Conservation (phyloP, 2,888 invertebrate species). For the Erebia aethiops region DNA sequence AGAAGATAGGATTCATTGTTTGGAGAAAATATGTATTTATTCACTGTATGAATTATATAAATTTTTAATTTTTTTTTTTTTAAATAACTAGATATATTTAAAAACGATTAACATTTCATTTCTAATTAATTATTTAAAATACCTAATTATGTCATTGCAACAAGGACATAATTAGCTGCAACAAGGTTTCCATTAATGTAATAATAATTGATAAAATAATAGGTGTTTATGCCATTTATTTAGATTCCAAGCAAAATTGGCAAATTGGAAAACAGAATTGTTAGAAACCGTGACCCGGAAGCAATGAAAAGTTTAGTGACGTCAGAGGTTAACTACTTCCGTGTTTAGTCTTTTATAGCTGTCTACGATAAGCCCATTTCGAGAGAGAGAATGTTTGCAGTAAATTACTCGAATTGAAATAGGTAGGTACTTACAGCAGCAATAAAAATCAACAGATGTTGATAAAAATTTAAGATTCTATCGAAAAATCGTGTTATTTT, state of each 20-base stretch:
- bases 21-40: conserved; percentile 19
- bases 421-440: background rate
- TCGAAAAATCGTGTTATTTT: too few relatives aligned
- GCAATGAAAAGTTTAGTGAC: conserved; percentile 73
- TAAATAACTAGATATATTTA: conserved; percentile 87
- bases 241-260: conserved; percentile 54
- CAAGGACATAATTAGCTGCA: too few relatives aligned
- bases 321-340: conserved; percentile 30
- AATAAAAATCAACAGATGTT: background rate
- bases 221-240: background rate
- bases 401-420: background rate
- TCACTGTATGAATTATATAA: conserved; percentile 62
- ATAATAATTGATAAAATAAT: too few relatives aligned
- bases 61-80: conserved; percentile 82
- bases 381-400: background rate
- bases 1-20: conserved; percentile 21
- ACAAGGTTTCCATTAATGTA: too few relatives aligned
- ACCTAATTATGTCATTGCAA: too few relatives aligned
- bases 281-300: conserved; percentile 67
- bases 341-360: conserved; percentile 1
- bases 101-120: conserved; percentile 86
- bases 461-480: background rate
- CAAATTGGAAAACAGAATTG: conserved; percentile 74
- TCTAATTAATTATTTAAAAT: conserved; percentile 84
- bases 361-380: conserved; percentile 10